These are phyloP conservation scores for Hemitrygon akajei DNA, from an alignment of 2,797 vertebrate genomes.

Conservation along the genomic window DNA sequence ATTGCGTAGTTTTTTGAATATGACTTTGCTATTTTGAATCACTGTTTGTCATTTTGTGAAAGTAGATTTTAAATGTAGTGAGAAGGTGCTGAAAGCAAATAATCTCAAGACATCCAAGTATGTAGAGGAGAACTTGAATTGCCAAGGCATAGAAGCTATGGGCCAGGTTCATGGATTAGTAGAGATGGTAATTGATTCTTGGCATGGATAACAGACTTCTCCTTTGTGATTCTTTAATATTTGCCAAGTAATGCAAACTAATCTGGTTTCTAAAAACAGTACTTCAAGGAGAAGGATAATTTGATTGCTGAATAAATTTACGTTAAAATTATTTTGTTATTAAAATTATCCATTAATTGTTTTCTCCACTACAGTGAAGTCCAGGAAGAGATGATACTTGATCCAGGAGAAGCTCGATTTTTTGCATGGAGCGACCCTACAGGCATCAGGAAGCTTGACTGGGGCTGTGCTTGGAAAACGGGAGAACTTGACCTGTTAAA, in stretches of 20 bases:
- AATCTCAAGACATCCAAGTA: too few relatives aligned
- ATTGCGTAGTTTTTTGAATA: not conserved
- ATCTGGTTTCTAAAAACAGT: not conserved
- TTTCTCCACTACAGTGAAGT: slow-evolving; percentile 50
- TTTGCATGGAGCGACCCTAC: slow-evolving; percentile 88
- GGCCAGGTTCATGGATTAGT: too few relatives aligned
- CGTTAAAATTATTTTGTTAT: not conserved
- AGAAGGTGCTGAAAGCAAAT: too few relatives aligned
- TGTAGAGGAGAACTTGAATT: too few relatives aligned
- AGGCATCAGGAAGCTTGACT: slow-evolving; percentile 65
- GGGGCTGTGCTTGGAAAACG: slow-evolving; percentile 63
- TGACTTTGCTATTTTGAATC: not conserved
- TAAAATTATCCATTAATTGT: not conserved
- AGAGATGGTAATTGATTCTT: too few relatives aligned
- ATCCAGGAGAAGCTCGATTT: slow-evolving; percentile 68
- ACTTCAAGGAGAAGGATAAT: not conserved
- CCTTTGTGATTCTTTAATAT: too few relatives aligned
- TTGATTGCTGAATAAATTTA: not conserved
- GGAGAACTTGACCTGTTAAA: slow-evolving; percentile 81
- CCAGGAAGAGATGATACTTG: slow-evolving; percentile 56
- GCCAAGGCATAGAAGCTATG: too few relatives aligned
- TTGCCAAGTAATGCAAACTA: not conserved
- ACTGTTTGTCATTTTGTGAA: not conserved
- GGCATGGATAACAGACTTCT: too few relatives aligned
- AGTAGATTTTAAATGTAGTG: too few relatives aligned